phyloP scores from a whole-genome alignment of 2,888 invertebrate species.

The Caenorhabditis parvicauda region DNA sequence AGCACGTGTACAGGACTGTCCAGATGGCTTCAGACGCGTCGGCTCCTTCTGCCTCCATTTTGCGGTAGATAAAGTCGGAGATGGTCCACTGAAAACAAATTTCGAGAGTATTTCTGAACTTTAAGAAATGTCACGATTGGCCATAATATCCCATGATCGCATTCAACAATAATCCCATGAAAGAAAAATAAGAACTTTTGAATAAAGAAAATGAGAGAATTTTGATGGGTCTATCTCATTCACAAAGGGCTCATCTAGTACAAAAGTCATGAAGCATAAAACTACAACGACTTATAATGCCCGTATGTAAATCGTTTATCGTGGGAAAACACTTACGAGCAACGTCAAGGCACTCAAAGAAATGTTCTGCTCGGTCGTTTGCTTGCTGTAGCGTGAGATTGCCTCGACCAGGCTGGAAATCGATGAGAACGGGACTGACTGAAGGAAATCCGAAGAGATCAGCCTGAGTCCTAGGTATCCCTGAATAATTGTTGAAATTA shows the following conservation, averaged over 20 bases:
- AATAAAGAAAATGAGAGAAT: too few species aligned
- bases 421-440: conserved; percentile 86
- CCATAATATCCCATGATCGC: too few species aligned
- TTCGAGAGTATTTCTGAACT: too few species aligned
- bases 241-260: too few species aligned
- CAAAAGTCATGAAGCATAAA: too few species aligned
- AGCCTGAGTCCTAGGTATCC: conserved; percentile 95
- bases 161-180: too few species aligned
- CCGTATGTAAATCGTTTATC: too few species aligned
- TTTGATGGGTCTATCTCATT: too few species aligned
- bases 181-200: too few species aligned
- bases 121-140: too few species aligned
- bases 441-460: conserved; percentile 85
- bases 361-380: conserved; percentile 93
- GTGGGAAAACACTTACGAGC: conserved; percentile 66
- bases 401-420: conserved; percentile 72
- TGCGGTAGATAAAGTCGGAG: conserved; percentile 76
- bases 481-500: conserved; percentile 62
- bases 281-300: too few species aligned
- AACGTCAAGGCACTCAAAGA: conserved; percentile 92
- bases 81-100: conserved; percentile 90
- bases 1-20: conserved; percentile 63
- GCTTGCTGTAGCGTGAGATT: conserved; percentile 93
- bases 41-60: conserved; percentile 29
- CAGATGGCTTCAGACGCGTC: conserved; percentile 52